Percentiles rank a stretch among this genome's conserved stretches.
Conservation (phyloP, 2,888 invertebrate species). For the Myopa testacea region DNA sequence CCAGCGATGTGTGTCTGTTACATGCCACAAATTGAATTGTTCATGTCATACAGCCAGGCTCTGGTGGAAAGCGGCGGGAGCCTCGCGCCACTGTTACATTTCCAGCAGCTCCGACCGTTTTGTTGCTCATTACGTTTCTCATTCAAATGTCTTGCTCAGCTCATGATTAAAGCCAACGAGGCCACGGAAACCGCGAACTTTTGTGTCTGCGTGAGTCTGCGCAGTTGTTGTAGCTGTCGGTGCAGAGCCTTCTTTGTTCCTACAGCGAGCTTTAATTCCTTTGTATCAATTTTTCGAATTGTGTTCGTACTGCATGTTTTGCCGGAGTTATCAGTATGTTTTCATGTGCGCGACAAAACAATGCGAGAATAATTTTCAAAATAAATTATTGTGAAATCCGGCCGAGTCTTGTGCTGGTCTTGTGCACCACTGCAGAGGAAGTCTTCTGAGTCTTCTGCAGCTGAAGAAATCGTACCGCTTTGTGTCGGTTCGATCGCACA, state of each 20-base stretch:
- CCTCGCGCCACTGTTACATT: not conserved
- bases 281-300: constrained; percentile 12
- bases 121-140: constrained; percentile 34
- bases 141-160: constrained; percentile 34
- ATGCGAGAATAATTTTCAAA: constrained; percentile 38
- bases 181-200: constrained; percentile 13
- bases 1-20: not conserved
- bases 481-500: not conserved
- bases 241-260: constrained; percentile 11
- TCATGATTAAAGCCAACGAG: constrained; percentile 12
- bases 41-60: constrained; percentile 14
- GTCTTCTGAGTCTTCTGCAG: not conserved
- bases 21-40: constrained; percentile 38
- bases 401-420: constrained; percentile 1
- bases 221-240: not conserved
- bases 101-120: not conserved
- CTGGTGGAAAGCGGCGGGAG: not conserved
- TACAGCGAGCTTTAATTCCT: constrained; percentile 27
- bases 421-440: not conserved
- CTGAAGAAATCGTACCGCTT: not conserved
- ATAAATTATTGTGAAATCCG: constrained; percentile 34
- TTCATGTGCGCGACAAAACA: constrained; percentile 36
- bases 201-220: not conserved
- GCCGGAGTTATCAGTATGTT: constrained; percentile 31
- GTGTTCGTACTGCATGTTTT: constrained; percentile 16